phyloP scores from a whole-genome alignment of 2,113 vertebrate species.

The Thamnophis sirtalis region DNA sequence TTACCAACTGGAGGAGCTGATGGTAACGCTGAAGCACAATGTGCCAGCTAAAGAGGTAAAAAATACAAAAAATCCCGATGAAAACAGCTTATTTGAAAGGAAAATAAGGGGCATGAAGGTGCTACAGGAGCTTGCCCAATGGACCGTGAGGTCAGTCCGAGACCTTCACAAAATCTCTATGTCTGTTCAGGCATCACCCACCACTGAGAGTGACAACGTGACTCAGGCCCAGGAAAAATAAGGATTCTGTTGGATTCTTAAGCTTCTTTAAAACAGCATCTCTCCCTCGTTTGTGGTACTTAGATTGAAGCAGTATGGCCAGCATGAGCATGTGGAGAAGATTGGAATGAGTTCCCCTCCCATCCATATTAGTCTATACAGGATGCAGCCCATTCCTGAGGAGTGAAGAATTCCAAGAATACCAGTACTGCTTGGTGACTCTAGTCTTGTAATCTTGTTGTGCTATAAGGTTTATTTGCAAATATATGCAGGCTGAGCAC shows the following conservation, averaged over 20 bases:
- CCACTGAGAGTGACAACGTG: neutral
- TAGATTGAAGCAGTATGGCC: neutral
- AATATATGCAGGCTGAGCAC: neutral
- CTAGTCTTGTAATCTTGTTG: neutral
- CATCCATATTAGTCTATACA: neutral
- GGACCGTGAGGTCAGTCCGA: conserved; percentile 62
- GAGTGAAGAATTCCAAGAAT: neutral
- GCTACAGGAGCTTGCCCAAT: conserved; percentile 70
- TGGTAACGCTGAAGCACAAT: conserved; percentile 56
- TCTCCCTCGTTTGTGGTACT: neutral
- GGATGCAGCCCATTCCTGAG: neutral
- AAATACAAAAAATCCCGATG: accelerated
- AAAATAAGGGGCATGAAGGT: conserved; percentile 71
- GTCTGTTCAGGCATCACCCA: neutral
- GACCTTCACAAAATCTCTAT: conserved; percentile 66
- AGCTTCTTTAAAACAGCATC: accelerated
- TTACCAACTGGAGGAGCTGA: conserved; percentile 70
- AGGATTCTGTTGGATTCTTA: neutral
- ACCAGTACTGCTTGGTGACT: neutral
- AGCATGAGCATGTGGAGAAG: neutral
- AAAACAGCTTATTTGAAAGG: conserved; percentile 59
- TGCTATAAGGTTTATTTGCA: neutral
- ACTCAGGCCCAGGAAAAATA: conserved; percentile 24
- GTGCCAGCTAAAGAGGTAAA: conserved; percentile 25
- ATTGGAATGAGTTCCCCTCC: neutral